phyloP scores from a whole-genome alignment of 2,888 invertebrate genomes.

The Dascillus cervinus region DNA sequence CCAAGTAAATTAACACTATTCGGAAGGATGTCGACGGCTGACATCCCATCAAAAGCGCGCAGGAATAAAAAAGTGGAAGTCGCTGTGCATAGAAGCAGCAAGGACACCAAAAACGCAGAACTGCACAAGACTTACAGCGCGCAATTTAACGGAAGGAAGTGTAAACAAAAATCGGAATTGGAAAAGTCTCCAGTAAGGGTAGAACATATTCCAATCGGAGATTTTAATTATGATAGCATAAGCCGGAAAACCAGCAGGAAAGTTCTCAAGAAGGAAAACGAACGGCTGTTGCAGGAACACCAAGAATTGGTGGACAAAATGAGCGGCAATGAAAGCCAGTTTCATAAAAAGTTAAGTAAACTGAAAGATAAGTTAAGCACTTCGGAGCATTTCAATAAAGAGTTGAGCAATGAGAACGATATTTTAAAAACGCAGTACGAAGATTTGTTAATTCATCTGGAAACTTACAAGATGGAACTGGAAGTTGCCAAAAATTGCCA shows the following conservation, averaged over 20 bases:
- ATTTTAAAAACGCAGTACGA: slow-evolving; percentile 46
- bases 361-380: slow-evolving; percentile 54
- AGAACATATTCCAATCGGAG: neutral
- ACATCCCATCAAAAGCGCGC: slow-evolving; percentile 25
- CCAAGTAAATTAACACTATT: slow-evolving; percentile 15
- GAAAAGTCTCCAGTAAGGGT: slow-evolving; percentile 9
- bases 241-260: slow-evolving; percentile 5
- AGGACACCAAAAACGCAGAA: slow-evolving; percentile 3
- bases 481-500: slow-evolving; percentile 42
- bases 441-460: slow-evolving; percentile 46
- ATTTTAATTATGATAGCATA: too few species aligned
- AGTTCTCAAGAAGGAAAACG: slow-evolving; percentile 34
- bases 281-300: slow-evolving; percentile 47
- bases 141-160: slow-evolving; percentile 26
- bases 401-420: slow-evolving; percentile 56
- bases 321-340: slow-evolving; percentile 40
- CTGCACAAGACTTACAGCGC: slow-evolving; percentile 24
- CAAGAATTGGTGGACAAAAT: slow-evolving; percentile 46
- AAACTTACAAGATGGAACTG: slow-evolving; percentile 47
- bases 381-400: slow-evolving; percentile 53
- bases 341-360: slow-evolving; percentile 55
- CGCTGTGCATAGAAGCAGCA: slow-evolving; percentile 28
- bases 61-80: slow-evolving; percentile 29
- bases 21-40: slow-evolving; percentile 6
- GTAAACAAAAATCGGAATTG: slow-evolving; percentile 13